Evolutionary conservation across 2,888 invertebrate genomes (phyloP), one percentile per base, ranked within the genome.

Genomic region (Philopedon plagiatum): DNA sequence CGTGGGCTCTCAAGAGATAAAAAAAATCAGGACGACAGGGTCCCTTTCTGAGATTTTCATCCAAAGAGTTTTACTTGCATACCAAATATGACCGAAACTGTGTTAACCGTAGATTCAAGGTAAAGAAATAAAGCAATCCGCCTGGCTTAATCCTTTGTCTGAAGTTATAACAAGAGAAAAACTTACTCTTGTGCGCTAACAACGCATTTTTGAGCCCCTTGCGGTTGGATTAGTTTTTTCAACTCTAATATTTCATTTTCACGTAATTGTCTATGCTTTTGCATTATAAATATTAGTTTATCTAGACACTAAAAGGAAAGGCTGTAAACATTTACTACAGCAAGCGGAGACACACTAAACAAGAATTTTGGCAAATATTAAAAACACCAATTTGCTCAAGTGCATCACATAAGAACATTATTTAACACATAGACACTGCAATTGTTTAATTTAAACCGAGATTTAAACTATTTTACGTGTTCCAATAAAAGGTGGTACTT

Each of bases 221-320:
- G 9, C 5, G 62, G 62, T 34, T 29, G 32, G 18, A 62, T 13
- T 9, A 62, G n/a, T 32, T 21, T 46, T 32, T 62, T 46, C 49
- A 62, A 19, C n/a, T 62, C 62, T 5, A 49, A 5, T 1, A 49
- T 62, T 19, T 62, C 46, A 5, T 32, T 29, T 46, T 62, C 62
- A 8, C 62, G 44, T 19, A 46, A 34, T 21, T 62, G 62, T 34
- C 62, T 44, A 21, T 26, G 41, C 13, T 7, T 62, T 18, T 9
- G 51, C 51, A 54, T 54, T 13, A 9, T 54, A 18, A 54, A 2
- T 9, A 19, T 37, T 37, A 13, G 13, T 13, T 39, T 2, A 39
- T n/a, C 39, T 26, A 26, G 26, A 3, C 26, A 26, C 26, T 3
- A 26, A 26, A 26, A 26, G 4, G 3, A 7, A 7, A 7, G 3